These are phyloP conservation scores for Mesoclemmys tuberculata DNA, from an alignment of 2,113 vertebrate species.

Conservation along the genomic window DNA sequence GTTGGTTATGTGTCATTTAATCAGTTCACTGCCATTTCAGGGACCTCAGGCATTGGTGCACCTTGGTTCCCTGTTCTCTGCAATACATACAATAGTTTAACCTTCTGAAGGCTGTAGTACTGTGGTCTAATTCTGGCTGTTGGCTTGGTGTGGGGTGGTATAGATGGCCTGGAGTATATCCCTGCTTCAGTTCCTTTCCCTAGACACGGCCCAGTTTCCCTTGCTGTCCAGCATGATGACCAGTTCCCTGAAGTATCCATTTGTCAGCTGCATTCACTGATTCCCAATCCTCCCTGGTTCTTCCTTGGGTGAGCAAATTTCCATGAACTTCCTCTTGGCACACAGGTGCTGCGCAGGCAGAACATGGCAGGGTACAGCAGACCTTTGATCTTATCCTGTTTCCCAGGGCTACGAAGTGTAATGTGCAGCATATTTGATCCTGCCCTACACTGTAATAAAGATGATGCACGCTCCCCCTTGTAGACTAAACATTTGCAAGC, in stretches of 20 bases:
- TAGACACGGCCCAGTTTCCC: background rate
- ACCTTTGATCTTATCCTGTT: background rate
- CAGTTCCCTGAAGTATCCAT: background rate
- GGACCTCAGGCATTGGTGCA: too few species aligned
- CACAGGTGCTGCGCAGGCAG: background rate
- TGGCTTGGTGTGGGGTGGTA: background rate
- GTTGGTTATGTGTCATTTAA: too few species aligned
- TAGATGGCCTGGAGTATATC: background rate
- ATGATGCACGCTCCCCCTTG: background rate
- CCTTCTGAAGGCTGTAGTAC: background rate
- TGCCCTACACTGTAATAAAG: constrained; percentile 13
- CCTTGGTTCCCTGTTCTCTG: too few species aligned
- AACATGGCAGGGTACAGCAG: background rate
- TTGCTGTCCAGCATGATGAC: background rate
- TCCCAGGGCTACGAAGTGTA: constrained; percentile 4
- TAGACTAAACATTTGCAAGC: constrained; percentile 21
- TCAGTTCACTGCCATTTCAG: too few species aligned
- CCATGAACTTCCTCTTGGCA: background rate
- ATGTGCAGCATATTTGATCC: background rate
- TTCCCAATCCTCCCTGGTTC: background rate
- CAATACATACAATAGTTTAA: background rate
- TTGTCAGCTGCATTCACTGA: background rate
- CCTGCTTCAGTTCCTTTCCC: background rate
- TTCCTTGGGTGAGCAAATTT: background rate
- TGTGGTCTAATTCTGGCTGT: background rate